Conservation (phyloP, 2,797 vertebrate genomes). For the Tamandua tetradactyla region DNA sequence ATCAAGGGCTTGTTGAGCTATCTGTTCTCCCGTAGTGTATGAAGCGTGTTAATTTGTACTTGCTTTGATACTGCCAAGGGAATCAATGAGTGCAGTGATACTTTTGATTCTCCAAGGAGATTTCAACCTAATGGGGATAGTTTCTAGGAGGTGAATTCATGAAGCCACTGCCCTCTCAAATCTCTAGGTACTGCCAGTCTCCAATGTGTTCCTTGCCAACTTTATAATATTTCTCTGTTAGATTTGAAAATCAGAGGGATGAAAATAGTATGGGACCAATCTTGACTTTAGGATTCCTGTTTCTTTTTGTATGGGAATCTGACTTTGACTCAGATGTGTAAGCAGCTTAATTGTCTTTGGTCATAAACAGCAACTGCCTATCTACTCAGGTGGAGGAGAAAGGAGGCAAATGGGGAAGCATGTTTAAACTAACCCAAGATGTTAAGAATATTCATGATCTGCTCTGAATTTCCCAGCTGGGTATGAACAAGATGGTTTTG, state of each 20-base stretch:
- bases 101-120: not conserved
- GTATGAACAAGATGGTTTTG: not conserved
- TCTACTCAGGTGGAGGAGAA: not conserved
- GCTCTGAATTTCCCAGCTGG: not conserved
- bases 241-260: not conserved
- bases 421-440: not conserved
- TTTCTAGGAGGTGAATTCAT: not conserved
- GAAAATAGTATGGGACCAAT: not conserved
- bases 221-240: not conserved
- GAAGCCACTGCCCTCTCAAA: not conserved
- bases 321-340: not conserved
- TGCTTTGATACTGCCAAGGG: not conserved
- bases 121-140: not conserved
- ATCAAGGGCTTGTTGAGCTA: not conserved
- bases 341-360: not conserved
- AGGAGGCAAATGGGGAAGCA: not conserved
- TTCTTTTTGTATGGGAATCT: not conserved
- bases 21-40: not conserved
- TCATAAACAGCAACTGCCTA: not conserved
- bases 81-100: not conserved
- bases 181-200: not conserved
- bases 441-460: not conserved
- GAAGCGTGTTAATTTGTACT: rapidly evolving
- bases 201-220: not conserved
- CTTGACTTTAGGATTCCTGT: not conserved